phyloP scores from a whole-genome alignment of 2,113 vertebrate genomes.

The Cervus canadensis region DNA sequence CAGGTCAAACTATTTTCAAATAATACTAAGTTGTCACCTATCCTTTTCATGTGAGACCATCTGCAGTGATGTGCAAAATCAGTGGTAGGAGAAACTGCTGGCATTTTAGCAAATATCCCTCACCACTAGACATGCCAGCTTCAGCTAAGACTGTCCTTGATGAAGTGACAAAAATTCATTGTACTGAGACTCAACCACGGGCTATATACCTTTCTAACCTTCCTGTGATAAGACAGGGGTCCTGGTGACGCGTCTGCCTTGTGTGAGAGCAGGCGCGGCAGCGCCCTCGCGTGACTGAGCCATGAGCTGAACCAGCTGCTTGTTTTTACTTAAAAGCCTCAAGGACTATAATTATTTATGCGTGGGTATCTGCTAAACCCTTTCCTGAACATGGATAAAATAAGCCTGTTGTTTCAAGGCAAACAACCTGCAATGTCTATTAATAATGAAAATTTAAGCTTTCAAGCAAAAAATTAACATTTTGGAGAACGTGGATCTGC shows the following conservation, averaged over 20 bases:
- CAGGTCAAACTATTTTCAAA: neutral
- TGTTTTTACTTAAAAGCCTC: neutral
- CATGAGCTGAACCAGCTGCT: neutral
- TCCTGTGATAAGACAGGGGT: neutral
- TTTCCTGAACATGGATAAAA: neutral
- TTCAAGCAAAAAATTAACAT: neutral
- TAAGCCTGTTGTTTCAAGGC: neutral
- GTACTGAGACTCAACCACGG: neutral
- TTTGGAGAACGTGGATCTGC: neutral
- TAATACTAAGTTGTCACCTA: fast-evolving
- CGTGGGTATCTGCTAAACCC: neutral
- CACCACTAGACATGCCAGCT: neutral
- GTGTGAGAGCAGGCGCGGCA: fast-evolving
- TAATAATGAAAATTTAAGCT: neutral
- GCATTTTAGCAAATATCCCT: neutral
- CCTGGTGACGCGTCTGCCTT: fast-evolving
- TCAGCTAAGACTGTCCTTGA: neutral
- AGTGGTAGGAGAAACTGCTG: fast-evolving
- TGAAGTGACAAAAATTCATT: neutral
- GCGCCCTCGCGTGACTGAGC: neutral
- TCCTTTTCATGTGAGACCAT: too few relatives aligned
- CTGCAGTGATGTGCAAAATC: neutral
- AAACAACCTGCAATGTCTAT: neutral
- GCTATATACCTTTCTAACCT: neutral
- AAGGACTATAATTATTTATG: neutral